Evolutionary conservation across 2,888 invertebrate species (phyloP), one percentile per base, ranked within the genome.

Genomic region (Amblyteles armatorius): DNA sequence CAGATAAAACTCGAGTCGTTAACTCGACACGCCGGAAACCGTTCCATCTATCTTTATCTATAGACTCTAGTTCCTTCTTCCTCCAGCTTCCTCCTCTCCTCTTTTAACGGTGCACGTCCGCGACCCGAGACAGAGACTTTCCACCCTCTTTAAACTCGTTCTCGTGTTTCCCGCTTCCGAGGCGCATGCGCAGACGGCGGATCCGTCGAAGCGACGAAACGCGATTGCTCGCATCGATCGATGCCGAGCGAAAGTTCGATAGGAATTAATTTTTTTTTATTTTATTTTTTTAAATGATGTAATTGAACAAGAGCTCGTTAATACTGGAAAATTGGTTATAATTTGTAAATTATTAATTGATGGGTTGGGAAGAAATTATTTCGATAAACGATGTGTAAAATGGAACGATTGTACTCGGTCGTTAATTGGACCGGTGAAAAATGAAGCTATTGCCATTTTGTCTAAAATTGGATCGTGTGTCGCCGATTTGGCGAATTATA

Each of bases 11-110:
- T 89, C 87, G 89, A 92, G 92, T 93, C 91, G 92, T 93, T 93
- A 93, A 92, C 91, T 92, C 92, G 90, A 90, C 91, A 91, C 91
- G 90, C 92, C 93, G 93, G 93, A 93, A 93, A 92, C 91, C 89
- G 89, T 89, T 88, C 89, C 90, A 90, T 93, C 92, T 92, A 91
- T 93, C 93, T 93, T 91, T 93, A 92, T 92, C 91, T 89, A 88
- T 88, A 81, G 81, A 63, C 82, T 86, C 86, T 85, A 44, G 72
- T 80, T 44, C 40, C 50, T 74, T 4, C 19, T 36, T 7, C 57
- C 40, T 57, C 57, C 55, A 9, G 2, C 29, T 11, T n/a, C n/a
- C 16, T 50, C 29, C 7, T 19, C 50, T n/a, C 50, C 48, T 29
- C 19, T 29, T 19, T 72, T 36, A 48, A 48, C 13, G 36, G 52